These are phyloP conservation scores for Alloplasta piceator DNA, from an alignment of 2,888 invertebrate species.

Conservation along the genomic window DNA sequence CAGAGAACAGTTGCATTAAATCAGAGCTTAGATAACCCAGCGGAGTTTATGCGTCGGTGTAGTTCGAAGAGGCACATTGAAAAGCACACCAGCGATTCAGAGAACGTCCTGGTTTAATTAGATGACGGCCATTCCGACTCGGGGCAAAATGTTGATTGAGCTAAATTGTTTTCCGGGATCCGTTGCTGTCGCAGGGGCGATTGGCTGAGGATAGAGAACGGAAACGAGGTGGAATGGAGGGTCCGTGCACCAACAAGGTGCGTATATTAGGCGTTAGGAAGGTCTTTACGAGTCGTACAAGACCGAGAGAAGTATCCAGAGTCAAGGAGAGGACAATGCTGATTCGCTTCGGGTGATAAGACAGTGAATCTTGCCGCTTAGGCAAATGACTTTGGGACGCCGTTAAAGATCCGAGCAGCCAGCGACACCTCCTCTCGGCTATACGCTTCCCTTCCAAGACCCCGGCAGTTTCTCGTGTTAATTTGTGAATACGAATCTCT, in stretches of 20 bases:
- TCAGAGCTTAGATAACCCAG: conserved; percentile 78
- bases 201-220: conserved; percentile 29
- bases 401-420: conserved; percentile 35
- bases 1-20: conserved; percentile 78
- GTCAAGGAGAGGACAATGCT: conserved; percentile 79
- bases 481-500: not conserved
- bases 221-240: conserved; percentile 8
- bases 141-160: conserved; percentile 82
- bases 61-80: conserved; percentile 67
- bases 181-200: conserved; percentile 38
- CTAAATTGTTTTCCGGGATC: conserved; percentile 82
- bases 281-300: conserved; percentile 20
- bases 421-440: not conserved
- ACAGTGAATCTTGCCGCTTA: conserved; percentile 68
- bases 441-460: conserved; percentile 1
- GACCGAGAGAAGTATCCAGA: conserved; percentile 49
- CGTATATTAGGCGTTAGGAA: conserved; percentile 48
- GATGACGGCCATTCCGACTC: conserved; percentile 80
- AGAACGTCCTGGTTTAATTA: conserved; percentile 81
- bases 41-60: conserved; percentile 79
- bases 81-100: conserved; percentile 54
- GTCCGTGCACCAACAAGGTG: too few species aligned
- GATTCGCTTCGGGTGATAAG: conserved; percentile 78
- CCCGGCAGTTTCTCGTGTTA: conserved; percentile 27
- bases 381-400: conserved; percentile 70